phyloP scores from a whole-genome alignment of 2,888 invertebrate species.

The Synergus laeviventris region DNA sequence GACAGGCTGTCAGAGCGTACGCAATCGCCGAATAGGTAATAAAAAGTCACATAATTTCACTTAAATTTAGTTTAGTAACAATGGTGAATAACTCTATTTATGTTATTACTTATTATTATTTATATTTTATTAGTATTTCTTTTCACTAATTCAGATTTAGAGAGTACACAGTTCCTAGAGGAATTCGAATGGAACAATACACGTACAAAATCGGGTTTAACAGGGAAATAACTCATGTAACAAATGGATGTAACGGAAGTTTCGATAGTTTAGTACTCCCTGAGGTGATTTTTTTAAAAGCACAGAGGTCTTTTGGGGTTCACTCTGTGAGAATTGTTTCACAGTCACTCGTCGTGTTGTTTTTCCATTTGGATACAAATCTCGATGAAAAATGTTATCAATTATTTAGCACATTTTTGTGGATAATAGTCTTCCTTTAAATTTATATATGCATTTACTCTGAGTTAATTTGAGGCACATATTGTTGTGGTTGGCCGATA shows the following conservation, averaged over 20 bases:
- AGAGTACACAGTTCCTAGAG: neutral
- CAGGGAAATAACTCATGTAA: slow-evolving; percentile 6
- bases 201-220: neutral
- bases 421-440: neutral
- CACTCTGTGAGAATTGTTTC: slow-evolving; percentile 23
- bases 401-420: neutral
- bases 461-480: neutral
- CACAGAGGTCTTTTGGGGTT: neutral
- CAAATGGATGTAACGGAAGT: slow-evolving; percentile 4
- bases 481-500: no score
- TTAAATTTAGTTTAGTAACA: no score
- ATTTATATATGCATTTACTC: neutral
- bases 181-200: neutral
- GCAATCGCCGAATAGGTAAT: no score
- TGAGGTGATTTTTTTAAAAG: slow-evolving; percentile 8
- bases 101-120: no score
- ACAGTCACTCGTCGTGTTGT: slow-evolving; percentile 7
- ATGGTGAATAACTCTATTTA: neutral
- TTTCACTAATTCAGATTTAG: neutral
- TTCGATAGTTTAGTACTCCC: slow-evolving; percentile 32
- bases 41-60: no score
- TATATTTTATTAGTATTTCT: neutral
- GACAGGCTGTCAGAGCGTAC: no score
- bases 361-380: slow-evolving; percentile 1
- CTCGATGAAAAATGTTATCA: neutral